Evolutionary conservation across 2,113 vertebrate genomes (phyloP), one percentile per base, ranked within the genome.

Genomic region (Xiphophorus maculatus): DNA sequence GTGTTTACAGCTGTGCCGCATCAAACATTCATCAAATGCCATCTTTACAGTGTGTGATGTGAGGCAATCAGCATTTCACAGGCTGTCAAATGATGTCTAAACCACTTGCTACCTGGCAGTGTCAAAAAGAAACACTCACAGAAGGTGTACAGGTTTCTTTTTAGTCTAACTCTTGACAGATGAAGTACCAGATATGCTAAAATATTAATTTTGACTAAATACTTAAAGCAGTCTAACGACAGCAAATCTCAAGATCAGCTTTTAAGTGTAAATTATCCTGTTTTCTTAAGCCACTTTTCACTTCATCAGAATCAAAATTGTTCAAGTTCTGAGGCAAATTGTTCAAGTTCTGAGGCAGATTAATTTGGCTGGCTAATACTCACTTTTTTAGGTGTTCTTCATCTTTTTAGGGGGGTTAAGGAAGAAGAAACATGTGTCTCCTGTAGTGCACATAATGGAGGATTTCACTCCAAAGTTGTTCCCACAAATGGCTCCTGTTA

Each of bases 1-100:
- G 94, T 93, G 92, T 93, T 93, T 94, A 92, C 93, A 93, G 93
- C 93, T 93, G 94, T 89, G 88, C 78, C 35, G 84, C 92, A 94
- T 94, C 93, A 95, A 94, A 93, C 93, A 91, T 93, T 94, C 93
- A 94, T 94, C 94, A 94, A 92, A 94, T 91, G 91, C 89, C 92
- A 93, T 94, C 93, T 93, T 93, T 93, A 92, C 90, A 92, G 91
- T 89, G 90, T 93, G 93, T 94, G 93, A 94, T 94, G 94, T 94
- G 94, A 90, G 90, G 88, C 93, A 94, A 94, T 95, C 94, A 93
- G 90, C 93, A 93, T 95, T 94, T 94, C 93, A 95, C 93, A 94
- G 93, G 88, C 93, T 93, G 93, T 94, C 93, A 93, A 91, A 93
- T 84, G 89, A 88, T 88, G 92, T 91, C 91, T 91, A 92, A 93